Evolutionary conservation across 2,888 invertebrate species (phyloP), one percentile per base, ranked within the genome.

Genomic region (Theretra japonica): DNA sequence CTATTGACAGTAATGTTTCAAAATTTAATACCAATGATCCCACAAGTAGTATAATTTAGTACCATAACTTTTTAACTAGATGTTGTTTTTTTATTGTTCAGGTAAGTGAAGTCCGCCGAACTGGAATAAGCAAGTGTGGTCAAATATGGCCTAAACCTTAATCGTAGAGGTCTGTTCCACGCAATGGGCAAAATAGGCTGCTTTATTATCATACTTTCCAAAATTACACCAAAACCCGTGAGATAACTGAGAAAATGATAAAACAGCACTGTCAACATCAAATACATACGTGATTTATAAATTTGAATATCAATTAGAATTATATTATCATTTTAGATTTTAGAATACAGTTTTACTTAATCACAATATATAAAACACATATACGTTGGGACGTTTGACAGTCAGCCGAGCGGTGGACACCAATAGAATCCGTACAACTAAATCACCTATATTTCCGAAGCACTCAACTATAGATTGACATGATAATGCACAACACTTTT

Each of bases 361-460:
- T 62, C 41, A 62, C 62, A 62, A 62, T 62, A 62, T 62, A 62
- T 53, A 62, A 60, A 33, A 62, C 62, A 62, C 33, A 62, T 62
- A 62, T 41, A 58, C 41, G 33, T 41, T 11, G 60, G 11, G 62
- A 21, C 15, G 41, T 41, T 62, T 62, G 62, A 62, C 21, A 62
- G 41, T 41, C 33, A 62, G 62, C 33, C 62, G 33, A 33, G 33
- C 62, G 21, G 41, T 15, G 33, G 33, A 21, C 5, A 53, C 53
- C n/a, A n/a, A 3, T 4, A 53, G 53, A n/a, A 5, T 6, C 5
- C 4, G 1, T 53, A 53, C 6, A 19, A 53, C 17, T 53, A 17
- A 53, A 17, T 5, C n/a, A 53, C 6, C 53, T 6, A 53, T 53
- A 53, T 53, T n/a, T 19, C 53, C n/a, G 53, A 53, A 53, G 53